These are phyloP conservation scores for Garra rufa DNA, from an alignment of 2,113 vertebrate species.

Conservation along the genomic window DNA sequence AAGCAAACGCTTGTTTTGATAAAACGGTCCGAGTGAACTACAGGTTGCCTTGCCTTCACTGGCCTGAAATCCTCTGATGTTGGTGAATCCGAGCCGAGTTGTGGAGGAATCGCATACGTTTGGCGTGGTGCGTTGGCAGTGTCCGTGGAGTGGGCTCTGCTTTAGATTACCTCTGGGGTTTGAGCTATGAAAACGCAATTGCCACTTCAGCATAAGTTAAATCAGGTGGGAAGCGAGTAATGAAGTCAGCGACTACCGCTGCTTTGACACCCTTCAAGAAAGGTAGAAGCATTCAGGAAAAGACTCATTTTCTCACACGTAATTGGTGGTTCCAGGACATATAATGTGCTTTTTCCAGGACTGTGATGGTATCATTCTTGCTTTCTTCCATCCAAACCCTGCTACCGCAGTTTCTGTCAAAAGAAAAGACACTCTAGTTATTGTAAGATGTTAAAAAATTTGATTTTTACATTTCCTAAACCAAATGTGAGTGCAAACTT, in stretches of 20 bases:
- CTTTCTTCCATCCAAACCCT: not conserved
- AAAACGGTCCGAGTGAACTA: conserved; percentile 45
- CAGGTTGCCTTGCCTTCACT: conserved; percentile 49
- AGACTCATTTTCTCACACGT: not conserved
- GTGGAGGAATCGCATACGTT: conserved; percentile 45
- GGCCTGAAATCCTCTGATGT: conserved; percentile 48
- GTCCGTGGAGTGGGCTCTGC: conserved; percentile 42
- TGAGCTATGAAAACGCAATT: conserved; percentile 55
- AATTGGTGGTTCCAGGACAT: not conserved
- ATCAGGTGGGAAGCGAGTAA: conserved; percentile 57
- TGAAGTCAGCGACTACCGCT: conserved; percentile 43
- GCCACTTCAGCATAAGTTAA: conserved; percentile 56
- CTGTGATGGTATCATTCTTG: not conserved
- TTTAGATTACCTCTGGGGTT: conserved; percentile 57
- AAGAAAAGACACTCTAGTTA: not conserved
- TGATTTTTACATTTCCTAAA: not conserved
- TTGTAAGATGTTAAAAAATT: not conserved
- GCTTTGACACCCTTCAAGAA: conserved; percentile 46
- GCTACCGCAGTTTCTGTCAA: conserved; percentile 6
- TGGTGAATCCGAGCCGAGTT: conserved; percentile 37
- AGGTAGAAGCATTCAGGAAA: not conserved
- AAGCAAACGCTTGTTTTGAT: conserved; percentile 48
- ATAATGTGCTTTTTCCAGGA: not conserved
- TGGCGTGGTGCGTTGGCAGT: conserved; percentile 41
- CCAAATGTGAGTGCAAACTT: not conserved